phyloP scores from a whole-genome alignment of 1,140 invertebrate species.

The Drosophila watanabei region DNA sequence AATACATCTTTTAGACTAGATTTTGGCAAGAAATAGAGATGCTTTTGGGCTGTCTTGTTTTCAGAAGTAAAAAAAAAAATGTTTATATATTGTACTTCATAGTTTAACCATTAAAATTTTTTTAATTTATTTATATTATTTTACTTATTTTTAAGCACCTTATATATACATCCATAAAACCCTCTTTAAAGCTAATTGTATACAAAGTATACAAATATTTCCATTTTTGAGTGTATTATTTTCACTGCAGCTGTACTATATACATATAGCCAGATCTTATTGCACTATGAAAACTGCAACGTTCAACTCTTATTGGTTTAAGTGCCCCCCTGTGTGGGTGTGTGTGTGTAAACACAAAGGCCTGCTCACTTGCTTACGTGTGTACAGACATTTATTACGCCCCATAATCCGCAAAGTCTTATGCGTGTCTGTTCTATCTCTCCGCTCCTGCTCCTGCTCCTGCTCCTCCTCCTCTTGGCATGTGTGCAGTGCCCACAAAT shows the following conservation, averaged over 20 bases:
- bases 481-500: constrained; percentile 64
- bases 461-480: constrained; percentile 8
- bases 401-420: constrained; percentile 73
- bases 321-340: constrained; percentile 24
- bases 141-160: not conserved
- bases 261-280: constrained; percentile 6
- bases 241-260: not conserved
- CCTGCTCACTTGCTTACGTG: constrained; percentile 63
- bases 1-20: too few relatives aligned
- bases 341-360: constrained; percentile 60
- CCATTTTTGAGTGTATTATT: not conserved
- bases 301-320: constrained; percentile 65
- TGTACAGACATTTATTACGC: constrained; percentile 74
- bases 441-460: not conserved
- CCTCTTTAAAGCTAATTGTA: not conserved
- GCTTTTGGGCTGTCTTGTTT: too few relatives aligned
- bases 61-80: too few relatives aligned
- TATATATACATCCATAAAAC: too few relatives aligned
- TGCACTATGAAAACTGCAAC: constrained; percentile 51
- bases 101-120: too few relatives aligned
- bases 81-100: too few relatives aligned
- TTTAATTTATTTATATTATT: too few relatives aligned
- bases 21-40: too few relatives aligned
- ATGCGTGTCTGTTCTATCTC: constrained; percentile 53
- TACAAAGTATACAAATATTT: not conserved